Conservation (phyloP, 2,797 vertebrate species). For the Aeoliscus strigatus region DNA sequence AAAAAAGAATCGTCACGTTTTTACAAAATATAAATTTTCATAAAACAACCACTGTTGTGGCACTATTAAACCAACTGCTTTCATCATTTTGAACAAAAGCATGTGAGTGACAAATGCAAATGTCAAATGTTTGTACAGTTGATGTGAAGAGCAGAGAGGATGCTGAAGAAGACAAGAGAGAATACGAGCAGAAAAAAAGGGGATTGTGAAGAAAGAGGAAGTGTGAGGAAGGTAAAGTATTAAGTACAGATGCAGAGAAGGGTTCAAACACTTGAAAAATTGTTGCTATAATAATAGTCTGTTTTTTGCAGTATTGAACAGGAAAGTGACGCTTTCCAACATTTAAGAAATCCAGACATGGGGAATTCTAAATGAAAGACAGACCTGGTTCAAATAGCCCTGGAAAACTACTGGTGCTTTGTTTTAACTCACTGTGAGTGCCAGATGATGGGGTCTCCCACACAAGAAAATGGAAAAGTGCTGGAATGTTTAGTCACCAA, state of each 20-base stretch:
- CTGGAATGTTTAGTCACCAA: too few species aligned
- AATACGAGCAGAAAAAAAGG: background rate
- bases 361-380: conserved; percentile 45
- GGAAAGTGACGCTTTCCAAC: too few species aligned
- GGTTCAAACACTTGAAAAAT: conserved; percentile 52
- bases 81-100: too few species aligned
- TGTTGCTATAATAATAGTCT: too few species aligned
- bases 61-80: too few species aligned
- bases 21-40: too few species aligned
- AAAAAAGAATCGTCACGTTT: too few species aligned
- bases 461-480: conserved; percentile 17
- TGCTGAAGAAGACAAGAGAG: conserved; percentile 5
- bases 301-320: too few species aligned
- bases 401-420: conserved; percentile 37
- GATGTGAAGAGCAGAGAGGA: too few species aligned
- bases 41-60: too few species aligned
- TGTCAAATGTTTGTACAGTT: too few species aligned
- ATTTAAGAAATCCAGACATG: conserved; percentile 38
- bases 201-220: conserved; percentile 17
- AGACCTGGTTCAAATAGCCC: conserved; percentile 30
- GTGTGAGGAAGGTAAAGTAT: conserved; percentile 27
- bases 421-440: conserved; percentile 23
- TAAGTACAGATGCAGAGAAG: conserved; percentile 10
- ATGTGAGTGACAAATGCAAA: too few species aligned
- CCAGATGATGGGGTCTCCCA: conserved; percentile 30